A percentile compares a stretch with the other conserved stretches of the same genome.
phyloP scores from a whole-genome alignment of 2,888 invertebrate species.

The Strigamia maritima region DNA sequence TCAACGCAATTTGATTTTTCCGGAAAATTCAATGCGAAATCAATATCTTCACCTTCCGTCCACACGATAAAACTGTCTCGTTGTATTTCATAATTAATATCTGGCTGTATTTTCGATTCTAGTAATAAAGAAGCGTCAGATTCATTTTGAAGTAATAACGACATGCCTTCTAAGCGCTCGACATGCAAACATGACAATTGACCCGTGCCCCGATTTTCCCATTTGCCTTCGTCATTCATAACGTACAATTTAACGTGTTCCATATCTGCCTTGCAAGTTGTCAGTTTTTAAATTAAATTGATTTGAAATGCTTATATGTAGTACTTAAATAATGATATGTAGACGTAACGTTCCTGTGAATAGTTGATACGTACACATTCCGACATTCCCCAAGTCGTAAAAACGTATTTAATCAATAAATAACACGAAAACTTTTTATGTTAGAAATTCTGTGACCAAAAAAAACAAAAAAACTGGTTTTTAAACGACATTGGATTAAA shows the following conservation, averaged over 20 bases:
- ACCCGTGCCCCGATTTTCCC: constrained; percentile 99
- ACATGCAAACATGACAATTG: constrained; percentile 95
- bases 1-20: constrained; percentile 99
- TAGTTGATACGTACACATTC: too few relatives aligned
- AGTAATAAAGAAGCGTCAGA: constrained; percentile 90
- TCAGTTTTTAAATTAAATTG: constrained; percentile 7
- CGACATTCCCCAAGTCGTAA: too few relatives aligned
- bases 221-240: constrained; percentile 95
- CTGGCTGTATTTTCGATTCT: constrained; percentile 96
- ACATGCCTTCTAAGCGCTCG: constrained; percentile 90
- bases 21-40: constrained; percentile 98
- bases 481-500: too few relatives aligned
- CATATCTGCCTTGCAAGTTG: constrained; percentile 63
- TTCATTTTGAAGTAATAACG: constrained; percentile 91
- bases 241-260: constrained; percentile 98
- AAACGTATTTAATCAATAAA: too few relatives aligned
- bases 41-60: constrained; percentile 99
- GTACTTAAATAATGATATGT: too few relatives aligned
- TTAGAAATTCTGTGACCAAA: too few relatives aligned
- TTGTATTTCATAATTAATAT: constrained; percentile 99
- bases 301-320: too few relatives aligned
- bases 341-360: too few relatives aligned
- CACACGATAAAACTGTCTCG: constrained; percentile 99
- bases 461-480: too few relatives aligned
- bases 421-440: too few relatives aligned